Evolutionary conservation across 2,888 invertebrate species (phyloP).

Genomic region (Boloria selene): DNA sequence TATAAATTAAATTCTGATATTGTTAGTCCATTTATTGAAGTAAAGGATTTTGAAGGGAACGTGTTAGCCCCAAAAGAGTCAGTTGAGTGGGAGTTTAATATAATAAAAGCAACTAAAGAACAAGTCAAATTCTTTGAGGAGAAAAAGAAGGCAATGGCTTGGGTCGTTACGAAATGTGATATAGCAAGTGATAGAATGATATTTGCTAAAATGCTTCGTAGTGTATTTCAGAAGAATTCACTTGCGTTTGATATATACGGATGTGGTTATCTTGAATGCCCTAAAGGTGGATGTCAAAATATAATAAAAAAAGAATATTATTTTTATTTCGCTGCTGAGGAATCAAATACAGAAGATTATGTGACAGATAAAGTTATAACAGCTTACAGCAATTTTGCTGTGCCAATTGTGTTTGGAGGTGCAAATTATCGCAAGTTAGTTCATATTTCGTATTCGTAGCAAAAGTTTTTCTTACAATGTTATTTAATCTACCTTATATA

Average conservation of each 20-base stretch:
- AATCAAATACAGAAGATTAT: slow-evolving; percentile 58
- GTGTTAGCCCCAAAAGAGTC: slow-evolving; percentile 54
- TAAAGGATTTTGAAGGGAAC: slow-evolving; percentile 52
- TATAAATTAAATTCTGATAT: slow-evolving; percentile 71
- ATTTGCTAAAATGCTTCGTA: slow-evolving; percentile 58
- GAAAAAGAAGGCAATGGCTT: slow-evolving; percentile 44
- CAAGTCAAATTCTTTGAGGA: slow-evolving; percentile 47
- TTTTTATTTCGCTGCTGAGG: slow-evolving; percentile 65
- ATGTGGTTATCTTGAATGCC: slow-evolving; percentile 54
- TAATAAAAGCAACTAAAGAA: slow-evolving; percentile 33
- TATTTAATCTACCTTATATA: no score
- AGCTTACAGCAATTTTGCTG: slow-evolving; percentile 79
- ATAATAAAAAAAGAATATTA: slow-evolving; percentile 54
- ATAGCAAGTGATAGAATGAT: slow-evolving; percentile 40
- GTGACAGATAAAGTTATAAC: slow-evolving; percentile 63
- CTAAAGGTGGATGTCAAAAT: slow-evolving; percentile 49
- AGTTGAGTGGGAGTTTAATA: slow-evolving; percentile 48
- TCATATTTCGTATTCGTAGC: no score
- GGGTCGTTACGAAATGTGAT: slow-evolving; percentile 52
- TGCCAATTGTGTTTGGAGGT: slow-evolving; percentile 86
- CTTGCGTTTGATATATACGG: slow-evolving; percentile 76
- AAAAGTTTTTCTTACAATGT: no score
- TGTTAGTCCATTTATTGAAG: slow-evolving; percentile 63
- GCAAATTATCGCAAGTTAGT: slow-evolving; percentile 81
- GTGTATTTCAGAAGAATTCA: slow-evolving; percentile 58